phyloP scores from a whole-genome alignment of 1,140 invertebrate species.

The Procambarus virginalis region DNA sequence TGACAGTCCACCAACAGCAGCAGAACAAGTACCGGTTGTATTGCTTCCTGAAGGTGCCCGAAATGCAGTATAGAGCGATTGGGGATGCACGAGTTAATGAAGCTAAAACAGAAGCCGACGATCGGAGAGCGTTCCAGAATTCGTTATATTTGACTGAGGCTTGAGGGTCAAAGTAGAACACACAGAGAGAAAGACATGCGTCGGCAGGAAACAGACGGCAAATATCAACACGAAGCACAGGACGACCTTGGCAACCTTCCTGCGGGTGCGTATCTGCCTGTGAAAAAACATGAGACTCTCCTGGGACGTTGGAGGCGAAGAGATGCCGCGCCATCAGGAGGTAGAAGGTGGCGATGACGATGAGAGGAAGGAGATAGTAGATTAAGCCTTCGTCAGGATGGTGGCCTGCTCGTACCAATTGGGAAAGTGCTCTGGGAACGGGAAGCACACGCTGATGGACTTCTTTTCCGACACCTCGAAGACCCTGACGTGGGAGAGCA shows the following conservation, averaged over 20 bases:
- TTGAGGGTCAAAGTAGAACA: constrained; percentile 42
- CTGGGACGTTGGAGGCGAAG: constrained; percentile 8
- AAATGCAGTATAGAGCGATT: constrained; percentile 60
- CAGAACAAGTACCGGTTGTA: constrained; percentile 59
- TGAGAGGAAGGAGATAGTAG: constrained; percentile 42
- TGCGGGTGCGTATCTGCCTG: constrained; percentile 27
- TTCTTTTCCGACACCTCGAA: background rate
- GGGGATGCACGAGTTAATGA: constrained; percentile 58
- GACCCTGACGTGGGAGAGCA: constrained; percentile 26
- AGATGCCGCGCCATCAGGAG: constrained; percentile 46
- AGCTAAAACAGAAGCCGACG: constrained; percentile 51
- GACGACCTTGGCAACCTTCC: constrained; percentile 52
- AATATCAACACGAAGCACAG: constrained; percentile 56
- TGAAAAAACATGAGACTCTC: constrained; percentile 46
- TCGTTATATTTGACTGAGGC: constrained; percentile 17
- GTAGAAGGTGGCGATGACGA: constrained; percentile 50
- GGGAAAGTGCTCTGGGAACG: constrained; percentile 9
- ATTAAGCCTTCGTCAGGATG: constrained; percentile 38
- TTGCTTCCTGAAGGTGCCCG: constrained; percentile 55
- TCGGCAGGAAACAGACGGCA: constrained; percentile 51
- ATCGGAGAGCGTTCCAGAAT: constrained; percentile 44
- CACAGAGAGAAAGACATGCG: constrained; percentile 44
- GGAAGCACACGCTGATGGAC: constrained; percentile 40
- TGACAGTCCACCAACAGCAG: constrained; percentile 21
- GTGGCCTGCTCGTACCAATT: constrained; percentile 35